Percentiles rank a stretch among this genome's conserved stretches.
phyloP scores from a whole-genome alignment of 2,113 vertebrate genomes.

The Pontoporia blainvillei region DNA sequence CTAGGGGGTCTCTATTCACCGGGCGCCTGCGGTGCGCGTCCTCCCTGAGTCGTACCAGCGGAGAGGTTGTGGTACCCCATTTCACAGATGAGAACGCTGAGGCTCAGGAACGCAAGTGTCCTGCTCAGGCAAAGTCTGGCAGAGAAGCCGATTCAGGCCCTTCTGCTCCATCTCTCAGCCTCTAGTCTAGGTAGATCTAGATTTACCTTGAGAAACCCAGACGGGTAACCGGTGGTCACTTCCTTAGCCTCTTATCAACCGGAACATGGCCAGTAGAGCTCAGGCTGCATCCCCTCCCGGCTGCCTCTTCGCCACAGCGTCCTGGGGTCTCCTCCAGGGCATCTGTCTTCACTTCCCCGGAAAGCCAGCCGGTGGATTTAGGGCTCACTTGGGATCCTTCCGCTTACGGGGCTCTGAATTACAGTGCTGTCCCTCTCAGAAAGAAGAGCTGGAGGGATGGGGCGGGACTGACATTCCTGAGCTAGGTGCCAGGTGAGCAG shows the following conservation, averaged over 20 bases:
- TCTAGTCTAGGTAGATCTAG: background rate
- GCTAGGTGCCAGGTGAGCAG: background rate
- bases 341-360: background rate
- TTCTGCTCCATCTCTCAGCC: background rate
- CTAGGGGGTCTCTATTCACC: background rate
- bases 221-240: background rate
- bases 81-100: background rate
- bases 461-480: background rate
- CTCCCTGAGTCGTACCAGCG: background rate
- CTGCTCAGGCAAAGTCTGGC: background rate
- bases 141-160: background rate
- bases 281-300: background rate
- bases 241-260: background rate
- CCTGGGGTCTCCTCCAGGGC: background rate
- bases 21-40: background rate
- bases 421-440: background rate
- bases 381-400: background rate
- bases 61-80: background rate
- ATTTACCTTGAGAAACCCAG: background rate
- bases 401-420: background rate
- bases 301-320: fast-evolving
- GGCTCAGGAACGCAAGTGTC: background rate
- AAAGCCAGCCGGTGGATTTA: background rate
- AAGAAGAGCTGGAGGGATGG: background rate
- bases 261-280: background rate